Base-by-base conservation (phyloP, 2,888 invertebrate species). In the Plebejus anna region DNA sequence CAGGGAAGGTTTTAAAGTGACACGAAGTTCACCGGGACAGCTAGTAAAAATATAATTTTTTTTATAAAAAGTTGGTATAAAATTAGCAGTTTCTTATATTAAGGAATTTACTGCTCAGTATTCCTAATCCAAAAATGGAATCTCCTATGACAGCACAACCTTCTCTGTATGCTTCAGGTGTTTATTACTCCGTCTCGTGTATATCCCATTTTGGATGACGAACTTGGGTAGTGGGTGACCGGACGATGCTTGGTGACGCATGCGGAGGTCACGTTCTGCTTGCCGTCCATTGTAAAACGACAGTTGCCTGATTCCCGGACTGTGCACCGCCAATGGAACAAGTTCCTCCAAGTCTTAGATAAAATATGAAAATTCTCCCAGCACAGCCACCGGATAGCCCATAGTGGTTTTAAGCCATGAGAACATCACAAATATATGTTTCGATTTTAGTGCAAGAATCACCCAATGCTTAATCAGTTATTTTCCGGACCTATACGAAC, bases 221-320 rank as follows among this genome's bases (percentile, higher is more conserved):
- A 79, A 86, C 0, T 77, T 78, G 0, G 85, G 84, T 1, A 82
- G 83, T 3, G 88, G 88, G 79, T 94, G 94, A 22, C 22, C 22
- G 22, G 22, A 71, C 87, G 88, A 78, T 94, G 94, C 1, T 42
- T 4, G 70, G 90, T 87, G 75, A 92, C 87, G 78, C 88, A 89
- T 3, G 91, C 86, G 4, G 88, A 89, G 61, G 88, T 87, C 22
- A 92, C 88, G 75, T 86, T 86, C 47, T 87, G 88, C 0, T 87
- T 85, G 38, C 22, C 75, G 6, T 78, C 70, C 7, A 78, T 76
- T 22, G 79, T 71, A 51, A 83, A 79, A 11, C 82, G 80, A 0
- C 82, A 81, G 75, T 75, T 80, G 78, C 83, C 83, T 5, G 76
- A 57, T n/a, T 77, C 78, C 4, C 81, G 80, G 22, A 70, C 75